phyloP scores from a whole-genome alignment of 2,888 invertebrate genomes.

The Margaritifera margaritifera region DNA sequence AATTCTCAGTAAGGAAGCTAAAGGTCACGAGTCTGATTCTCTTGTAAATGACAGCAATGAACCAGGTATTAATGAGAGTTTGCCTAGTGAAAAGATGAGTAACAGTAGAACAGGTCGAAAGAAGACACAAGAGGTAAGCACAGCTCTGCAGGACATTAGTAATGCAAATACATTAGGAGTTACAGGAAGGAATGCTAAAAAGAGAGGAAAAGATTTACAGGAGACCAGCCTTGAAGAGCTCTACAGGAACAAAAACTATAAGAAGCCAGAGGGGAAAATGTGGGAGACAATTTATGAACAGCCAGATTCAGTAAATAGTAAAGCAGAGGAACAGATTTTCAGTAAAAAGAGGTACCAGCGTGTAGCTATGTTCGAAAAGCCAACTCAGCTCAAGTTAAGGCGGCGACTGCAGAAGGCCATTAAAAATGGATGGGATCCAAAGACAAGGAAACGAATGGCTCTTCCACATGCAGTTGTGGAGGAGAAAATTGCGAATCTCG shows the following conservation, averaged over 20 bases:
- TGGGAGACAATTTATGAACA: slow-evolving; percentile 61
- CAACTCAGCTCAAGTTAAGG: slow-evolving; percentile 45
- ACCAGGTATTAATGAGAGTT: no score
- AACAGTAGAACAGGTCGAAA: no score
- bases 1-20: no score
- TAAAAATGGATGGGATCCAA: slow-evolving; percentile 50
- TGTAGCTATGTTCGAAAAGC: slow-evolving; percentile 43
- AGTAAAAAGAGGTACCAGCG: slow-evolving; percentile 44
- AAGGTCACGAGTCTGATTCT: no score
- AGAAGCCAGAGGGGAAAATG: slow-evolving; percentile 44
- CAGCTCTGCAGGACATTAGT: no score
- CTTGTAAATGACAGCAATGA: no score
- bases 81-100: no score
- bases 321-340: slow-evolving; percentile 16
- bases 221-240: slow-evolving; percentile 34
- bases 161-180: no score
- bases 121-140: no score
- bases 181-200: no score
- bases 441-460: slow-evolving; percentile 18
- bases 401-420: slow-evolving; percentile 49
- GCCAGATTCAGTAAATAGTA: slow-evolving; percentile 22
- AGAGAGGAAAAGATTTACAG: no score
- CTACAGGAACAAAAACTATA: slow-evolving; percentile 56
- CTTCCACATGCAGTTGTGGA: slow-evolving; percentile 37
- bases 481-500: slow-evolving; percentile 28